A percentile compares a stretch with the other conserved stretches of the same genome.
Evolutionary conservation across 2,888 invertebrate genomes (phyloP).

Genomic region (Ophion slaviceki): DNA sequence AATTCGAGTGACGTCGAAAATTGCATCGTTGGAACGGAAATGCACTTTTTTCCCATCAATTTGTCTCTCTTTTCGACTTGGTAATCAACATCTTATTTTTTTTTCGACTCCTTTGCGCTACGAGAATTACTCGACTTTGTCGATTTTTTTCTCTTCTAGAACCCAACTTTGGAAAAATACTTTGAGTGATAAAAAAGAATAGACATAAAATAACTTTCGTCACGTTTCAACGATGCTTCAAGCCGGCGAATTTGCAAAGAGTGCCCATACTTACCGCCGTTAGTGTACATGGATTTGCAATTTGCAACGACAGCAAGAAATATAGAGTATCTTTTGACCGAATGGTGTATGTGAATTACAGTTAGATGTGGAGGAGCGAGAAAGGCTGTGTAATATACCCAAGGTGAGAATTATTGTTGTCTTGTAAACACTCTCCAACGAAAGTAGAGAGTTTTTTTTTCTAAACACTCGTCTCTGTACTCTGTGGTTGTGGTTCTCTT

Average conservation of each 20-base stretch:
- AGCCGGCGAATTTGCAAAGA: background rate
- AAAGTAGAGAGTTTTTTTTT: constrained; percentile 48
- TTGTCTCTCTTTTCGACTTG: too few relatives aligned
- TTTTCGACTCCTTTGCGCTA: too few relatives aligned
- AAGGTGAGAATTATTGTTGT: constrained; percentile 80
- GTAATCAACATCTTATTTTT: too few relatives aligned
- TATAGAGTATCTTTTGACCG: constrained; percentile 76
- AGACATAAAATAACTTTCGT: background rate
- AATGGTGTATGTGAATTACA: constrained; percentile 82
- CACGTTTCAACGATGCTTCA: background rate
- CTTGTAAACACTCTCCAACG: constrained; percentile 51
- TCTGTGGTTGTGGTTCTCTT: constrained; percentile 50
- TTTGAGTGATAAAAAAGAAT: too few relatives aligned
- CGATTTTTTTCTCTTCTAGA: background rate
- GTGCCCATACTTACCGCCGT: background rate
- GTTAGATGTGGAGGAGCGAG: constrained; percentile 83
- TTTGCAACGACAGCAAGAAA: background rate
- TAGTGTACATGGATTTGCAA: background rate
- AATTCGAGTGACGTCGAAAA: too few relatives aligned
- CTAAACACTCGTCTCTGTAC: constrained; percentile 50
- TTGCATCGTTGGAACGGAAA: too few relatives aligned
- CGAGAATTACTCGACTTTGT: background rate
- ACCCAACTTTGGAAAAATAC: background rate
- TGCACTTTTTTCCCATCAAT: too few relatives aligned
- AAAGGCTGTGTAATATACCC: constrained; percentile 83